Conservation (phyloP, 2,113 vertebrate species). For the Turnix velox region DNA sequence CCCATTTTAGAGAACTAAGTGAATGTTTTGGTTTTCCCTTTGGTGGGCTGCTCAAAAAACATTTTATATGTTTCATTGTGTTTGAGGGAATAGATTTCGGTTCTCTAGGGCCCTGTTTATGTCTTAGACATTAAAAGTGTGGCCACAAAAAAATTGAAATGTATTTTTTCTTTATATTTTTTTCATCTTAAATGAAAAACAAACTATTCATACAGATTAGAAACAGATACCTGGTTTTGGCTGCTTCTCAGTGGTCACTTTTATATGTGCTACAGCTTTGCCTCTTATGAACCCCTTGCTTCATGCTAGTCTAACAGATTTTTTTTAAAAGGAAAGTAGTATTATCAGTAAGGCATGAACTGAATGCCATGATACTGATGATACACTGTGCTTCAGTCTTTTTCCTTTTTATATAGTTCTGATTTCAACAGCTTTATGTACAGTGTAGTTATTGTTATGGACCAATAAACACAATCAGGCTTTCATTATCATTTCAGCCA, state of each 20-base stretch:
- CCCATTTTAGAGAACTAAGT: not conserved
- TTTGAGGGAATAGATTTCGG: not conserved
- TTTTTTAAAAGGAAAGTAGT: not conserved
- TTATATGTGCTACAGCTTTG: not conserved
- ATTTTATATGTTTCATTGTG: not conserved
- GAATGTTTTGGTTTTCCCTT: not conserved
- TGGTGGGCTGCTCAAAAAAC: not conserved
- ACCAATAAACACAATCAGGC: conserved; percentile 17
- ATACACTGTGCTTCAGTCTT: not conserved
- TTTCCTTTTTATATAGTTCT: not conserved
- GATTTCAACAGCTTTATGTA: not conserved
- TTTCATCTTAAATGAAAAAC: not conserved
- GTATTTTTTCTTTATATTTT: not conserved
- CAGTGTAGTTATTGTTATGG: conserved; percentile 35
- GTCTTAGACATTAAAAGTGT: not conserved
- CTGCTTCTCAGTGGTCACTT: not conserved
- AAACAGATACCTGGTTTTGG: not conserved
- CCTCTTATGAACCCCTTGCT: not conserved
- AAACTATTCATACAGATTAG: not conserved
- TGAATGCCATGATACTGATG: not conserved
- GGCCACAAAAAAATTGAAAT: not conserved
- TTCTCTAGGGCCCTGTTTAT: not conserved
- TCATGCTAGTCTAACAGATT: not conserved
- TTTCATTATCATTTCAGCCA: conserved; percentile 58
- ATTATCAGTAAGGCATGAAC: not conserved